Percentiles rank a stretch among this genome's conserved stretches.
Conservation (phyloP, 2,888 invertebrate genomes). For the Margaritifera margaritifera region DNA sequence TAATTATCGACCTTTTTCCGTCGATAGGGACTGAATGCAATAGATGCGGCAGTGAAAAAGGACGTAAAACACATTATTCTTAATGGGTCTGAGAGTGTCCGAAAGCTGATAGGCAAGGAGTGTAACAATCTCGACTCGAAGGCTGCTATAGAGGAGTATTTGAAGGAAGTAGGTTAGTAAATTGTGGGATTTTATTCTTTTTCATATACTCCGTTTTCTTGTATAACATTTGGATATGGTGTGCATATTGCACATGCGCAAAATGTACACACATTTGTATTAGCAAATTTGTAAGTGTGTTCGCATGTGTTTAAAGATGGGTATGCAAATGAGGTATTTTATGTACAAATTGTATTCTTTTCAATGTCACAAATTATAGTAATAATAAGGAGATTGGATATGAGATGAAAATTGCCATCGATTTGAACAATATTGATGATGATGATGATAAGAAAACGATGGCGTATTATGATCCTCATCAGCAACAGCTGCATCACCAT, state of each 20-base stretch:
- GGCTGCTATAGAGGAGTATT: slow-evolving; percentile 63
- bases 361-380: too few relatives aligned
- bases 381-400: too few relatives aligned
- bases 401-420: too few relatives aligned
- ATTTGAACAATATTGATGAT: too few relatives aligned
- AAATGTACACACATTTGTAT: too few relatives aligned
- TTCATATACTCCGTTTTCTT: neutral
- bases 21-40: slow-evolving; percentile 61
- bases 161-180: slow-evolving; percentile 55
- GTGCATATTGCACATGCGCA: neutral
- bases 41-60: slow-evolving; percentile 57
- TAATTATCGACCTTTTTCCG: too few relatives aligned
- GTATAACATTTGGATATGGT: neutral
- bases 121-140: slow-evolving; percentile 64
- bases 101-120: slow-evolving; percentile 50
- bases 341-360: too few relatives aligned
- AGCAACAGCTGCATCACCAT: too few relatives aligned
- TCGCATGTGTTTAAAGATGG: neutral
- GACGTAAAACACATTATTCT: slow-evolving; percentile 62
- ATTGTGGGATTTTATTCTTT: neutral
- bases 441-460: too few relatives aligned
- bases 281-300: too few relatives aligned
- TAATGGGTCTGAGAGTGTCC: slow-evolving; percentile 60
- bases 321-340: too few relatives aligned
- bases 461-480: too few relatives aligned